These are phyloP conservation scores for Sarcophaga peregrina DNA, from an alignment of 1,140 invertebrate species.

Conservation along the genomic window DNA sequence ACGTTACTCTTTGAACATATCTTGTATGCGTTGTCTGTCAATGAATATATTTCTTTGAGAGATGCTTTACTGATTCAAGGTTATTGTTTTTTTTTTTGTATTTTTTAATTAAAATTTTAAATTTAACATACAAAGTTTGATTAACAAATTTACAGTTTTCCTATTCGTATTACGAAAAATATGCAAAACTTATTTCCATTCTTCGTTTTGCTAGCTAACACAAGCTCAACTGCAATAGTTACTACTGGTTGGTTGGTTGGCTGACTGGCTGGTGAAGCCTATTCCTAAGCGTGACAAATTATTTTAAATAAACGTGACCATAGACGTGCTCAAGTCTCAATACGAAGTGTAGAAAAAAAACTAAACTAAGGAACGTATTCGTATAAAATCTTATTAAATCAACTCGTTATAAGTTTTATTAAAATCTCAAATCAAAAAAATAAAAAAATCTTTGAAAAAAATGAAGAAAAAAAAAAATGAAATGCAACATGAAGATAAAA, in stretches of 20 bases:
- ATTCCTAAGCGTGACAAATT: background rate
- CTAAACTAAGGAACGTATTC: too few species aligned
- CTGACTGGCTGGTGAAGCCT: background rate
- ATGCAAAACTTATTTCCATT: background rate
- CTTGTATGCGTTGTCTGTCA: too few species aligned
- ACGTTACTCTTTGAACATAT: too few species aligned
- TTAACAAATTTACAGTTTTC: too few species aligned
- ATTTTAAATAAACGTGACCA: constrained; percentile 17
- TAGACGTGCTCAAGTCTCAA: background rate
- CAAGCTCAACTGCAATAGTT: background rate
- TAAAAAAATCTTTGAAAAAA: too few species aligned
- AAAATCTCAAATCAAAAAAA: background rate
- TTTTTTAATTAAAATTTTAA: too few species aligned
- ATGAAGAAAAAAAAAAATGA: background rate
- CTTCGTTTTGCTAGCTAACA: background rate
- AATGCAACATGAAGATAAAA: background rate
- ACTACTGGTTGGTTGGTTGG: background rate
- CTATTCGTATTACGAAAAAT: too few species aligned
- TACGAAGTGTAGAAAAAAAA: too few species aligned
- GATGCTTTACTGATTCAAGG: too few species aligned
- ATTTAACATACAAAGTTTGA: too few species aligned
- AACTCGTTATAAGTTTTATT: constrained; percentile 6
- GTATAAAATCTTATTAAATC: constrained; percentile 10
- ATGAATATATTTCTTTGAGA: too few species aligned
- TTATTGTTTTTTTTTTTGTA: too few species aligned